Base-by-base conservation (phyloP, 2,797 vertebrate species). In the Chaetophractus vellerosus region DNA sequence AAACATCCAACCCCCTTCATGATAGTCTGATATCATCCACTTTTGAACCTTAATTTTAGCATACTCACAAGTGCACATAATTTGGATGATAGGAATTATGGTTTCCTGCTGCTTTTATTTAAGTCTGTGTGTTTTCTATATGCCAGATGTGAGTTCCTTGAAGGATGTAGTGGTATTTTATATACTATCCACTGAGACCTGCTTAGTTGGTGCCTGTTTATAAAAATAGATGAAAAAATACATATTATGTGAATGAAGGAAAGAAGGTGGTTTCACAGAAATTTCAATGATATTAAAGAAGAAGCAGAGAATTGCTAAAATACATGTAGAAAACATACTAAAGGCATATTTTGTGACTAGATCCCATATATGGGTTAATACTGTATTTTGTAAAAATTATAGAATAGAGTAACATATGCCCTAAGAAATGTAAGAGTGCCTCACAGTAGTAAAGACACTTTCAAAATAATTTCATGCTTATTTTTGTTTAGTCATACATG, bases 181-280 rank as follows among this genome's bases (percentile, higher is more conserved):
- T 8, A n/a, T 24, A 28, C 28, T 1, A 2, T 6, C 14, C 4
- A 0, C 7, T 10, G 12, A 6, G n/a, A 15, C n/a, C n/a, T 16
- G 48, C 21, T 78, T 28, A 19, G 21, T 24, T 68, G 21, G 21
- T 59, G 24, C 9, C 57, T 59, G 57, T 21, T 23, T 57, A 23
- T 14, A 50, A 81, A 0, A 50, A 2, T 28, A 26, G 21, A n/a
- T 59, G 26, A 64, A 19, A 10, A 78, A 76, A 82, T 36, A 19
- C 6, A 38, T 14, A 66, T 26, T 64, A 15, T 63, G 3, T 45
- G 7, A 69, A 61, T 4, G 5, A 28, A 71, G 31, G 21, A 76
- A 19, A 76, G 0, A 48, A n/a, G 4, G 18, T 5, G 9, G 16
- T 50, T 9, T n/a, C 28, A 18, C 72, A 19, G 18, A 50, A n/a